These are phyloP conservation scores for Athalia cordata DNA, from an alignment of 2,888 invertebrate species.

Conservation along the genomic window DNA sequence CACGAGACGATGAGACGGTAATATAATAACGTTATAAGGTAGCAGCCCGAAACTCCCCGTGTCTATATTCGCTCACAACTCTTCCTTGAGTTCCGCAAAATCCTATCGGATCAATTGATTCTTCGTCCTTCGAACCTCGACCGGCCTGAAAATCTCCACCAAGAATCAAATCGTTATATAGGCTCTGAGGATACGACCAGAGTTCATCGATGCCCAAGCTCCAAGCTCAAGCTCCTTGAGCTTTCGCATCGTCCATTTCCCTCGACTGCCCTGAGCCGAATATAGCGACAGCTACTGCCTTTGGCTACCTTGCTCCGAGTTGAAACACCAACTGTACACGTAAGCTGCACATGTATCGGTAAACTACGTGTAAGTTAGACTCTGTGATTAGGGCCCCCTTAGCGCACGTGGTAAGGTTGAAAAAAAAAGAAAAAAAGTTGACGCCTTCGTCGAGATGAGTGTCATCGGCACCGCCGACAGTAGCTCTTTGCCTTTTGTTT, in stretches of 20 bases:
- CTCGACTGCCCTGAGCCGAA: slow-evolving; percentile 40
- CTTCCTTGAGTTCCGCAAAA: not conserved
- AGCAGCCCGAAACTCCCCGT: not conserved
- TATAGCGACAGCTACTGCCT: slow-evolving; percentile 46
- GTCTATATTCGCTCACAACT: not conserved
- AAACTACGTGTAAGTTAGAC: slow-evolving; percentile 36
- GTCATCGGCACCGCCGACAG: slow-evolving; percentile 19
- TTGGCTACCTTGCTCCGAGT: slow-evolving; percentile 36
- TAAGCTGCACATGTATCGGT: slow-evolving; percentile 14
- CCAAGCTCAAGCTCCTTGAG: slow-evolving; percentile 9
- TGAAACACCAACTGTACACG: slow-evolving; percentile 37
- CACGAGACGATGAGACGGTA: too few species aligned
- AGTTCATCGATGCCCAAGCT: slow-evolving; percentile 36
- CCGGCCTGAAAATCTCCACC: not conserved
- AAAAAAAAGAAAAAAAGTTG: slow-evolving; percentile 14
- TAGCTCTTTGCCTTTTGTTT: slow-evolving; percentile 18
- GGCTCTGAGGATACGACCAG: slow-evolving; percentile 4
- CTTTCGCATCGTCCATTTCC: slow-evolving; percentile 35
- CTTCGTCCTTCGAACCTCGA: slow-evolving; percentile 2
- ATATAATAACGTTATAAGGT: not conserved
- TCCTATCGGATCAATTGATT: slow-evolving; percentile 17
- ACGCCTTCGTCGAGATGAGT: slow-evolving; percentile 26
- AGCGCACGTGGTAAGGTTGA: slow-evolving; percentile 7
- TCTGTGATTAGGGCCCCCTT: slow-evolving; percentile 6
- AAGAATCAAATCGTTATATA: not conserved